phyloP scores from a whole-genome alignment of 2,888 invertebrate species.

The Oscheius sp. region DNA sequence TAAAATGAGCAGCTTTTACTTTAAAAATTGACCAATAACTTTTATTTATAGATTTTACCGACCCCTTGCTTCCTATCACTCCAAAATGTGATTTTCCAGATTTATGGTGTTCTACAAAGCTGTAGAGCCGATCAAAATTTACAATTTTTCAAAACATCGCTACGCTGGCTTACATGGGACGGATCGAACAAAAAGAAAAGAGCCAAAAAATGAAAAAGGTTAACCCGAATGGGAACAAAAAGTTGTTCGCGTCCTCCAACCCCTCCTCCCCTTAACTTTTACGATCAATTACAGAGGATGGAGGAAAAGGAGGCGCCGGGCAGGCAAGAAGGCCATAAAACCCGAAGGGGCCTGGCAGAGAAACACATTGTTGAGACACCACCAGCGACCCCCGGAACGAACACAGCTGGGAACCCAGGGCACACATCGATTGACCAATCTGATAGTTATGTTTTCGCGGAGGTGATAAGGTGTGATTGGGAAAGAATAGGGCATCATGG shows the following conservation, averaged over 20 bases:
- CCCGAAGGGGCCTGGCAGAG: not conserved
- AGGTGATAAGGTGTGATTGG: no score
- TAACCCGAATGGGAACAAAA: no score
- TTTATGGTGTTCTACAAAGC: no score
- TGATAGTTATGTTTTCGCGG: no score
- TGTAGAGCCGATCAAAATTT: no score
- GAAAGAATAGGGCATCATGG: no score
- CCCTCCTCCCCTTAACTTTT: not conserved
- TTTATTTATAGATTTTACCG: no score
- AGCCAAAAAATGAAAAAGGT: not conserved
- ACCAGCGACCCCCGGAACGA: not conserved
- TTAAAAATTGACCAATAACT: not conserved
- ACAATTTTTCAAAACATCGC: no score
- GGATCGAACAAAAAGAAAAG: not conserved
- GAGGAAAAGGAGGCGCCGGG: constrained; percentile 11
- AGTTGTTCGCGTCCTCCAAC: not conserved
- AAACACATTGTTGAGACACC: not conserved
- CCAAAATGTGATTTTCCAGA: no score
- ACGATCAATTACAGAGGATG: constrained; percentile 33
- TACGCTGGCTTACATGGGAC: not conserved
- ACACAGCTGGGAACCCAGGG: constrained; percentile 12
- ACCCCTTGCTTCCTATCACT: no score
- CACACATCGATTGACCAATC: no score
- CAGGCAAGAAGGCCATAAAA: constrained; percentile 26
- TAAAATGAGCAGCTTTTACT: not conserved